A percentile compares a stretch with the other conserved stretches of the same genome.
Evolutionary conservation across 2,888 invertebrate genomes (phyloP).

Genomic region (Eustalomyia histrio): DNA sequence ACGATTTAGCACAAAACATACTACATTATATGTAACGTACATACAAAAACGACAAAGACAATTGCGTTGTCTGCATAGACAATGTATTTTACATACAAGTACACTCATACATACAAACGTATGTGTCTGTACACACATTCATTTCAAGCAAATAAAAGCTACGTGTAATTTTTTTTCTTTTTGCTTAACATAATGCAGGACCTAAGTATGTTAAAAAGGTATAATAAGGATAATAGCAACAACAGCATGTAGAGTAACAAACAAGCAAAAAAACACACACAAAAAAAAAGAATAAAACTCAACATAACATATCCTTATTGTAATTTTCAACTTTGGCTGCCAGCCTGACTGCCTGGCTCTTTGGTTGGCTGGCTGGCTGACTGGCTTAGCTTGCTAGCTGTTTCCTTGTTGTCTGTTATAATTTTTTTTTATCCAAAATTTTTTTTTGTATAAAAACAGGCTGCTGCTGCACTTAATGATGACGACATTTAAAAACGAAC

Average conservation of each 20-base stretch:
- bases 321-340: conserved; percentile 51
- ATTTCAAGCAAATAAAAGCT: conserved; percentile 1
- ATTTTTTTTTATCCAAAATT: conserved; percentile 4
- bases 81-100: conserved; percentile 7
- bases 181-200: conserved; percentile 34
- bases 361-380: conserved; percentile 37
- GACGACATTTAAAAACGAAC: conserved; percentile 55
- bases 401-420: conserved; percentile 54
- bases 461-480: conserved; percentile 58
- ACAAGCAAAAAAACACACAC: too few species aligned
- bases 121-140: too few species aligned
- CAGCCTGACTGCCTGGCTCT: conserved; percentile 51
- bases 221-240: conserved; percentile 42
- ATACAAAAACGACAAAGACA: conserved; percentile 35
- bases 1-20: conserved; percentile 44
- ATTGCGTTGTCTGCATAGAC: conserved; percentile 20
- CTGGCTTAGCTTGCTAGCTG: conserved; percentile 12
- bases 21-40: conserved; percentile 5
- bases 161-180: conserved; percentile 20
- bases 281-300: conserved; percentile 6
- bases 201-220: conserved; percentile 32
- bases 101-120: neutral
- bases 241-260: neutral
- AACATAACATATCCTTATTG: conserved; percentile 19
- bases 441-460: neutral